Conservation (phyloP, 1,140 invertebrate species). For the Dendrolimus kikuchii region DNA sequence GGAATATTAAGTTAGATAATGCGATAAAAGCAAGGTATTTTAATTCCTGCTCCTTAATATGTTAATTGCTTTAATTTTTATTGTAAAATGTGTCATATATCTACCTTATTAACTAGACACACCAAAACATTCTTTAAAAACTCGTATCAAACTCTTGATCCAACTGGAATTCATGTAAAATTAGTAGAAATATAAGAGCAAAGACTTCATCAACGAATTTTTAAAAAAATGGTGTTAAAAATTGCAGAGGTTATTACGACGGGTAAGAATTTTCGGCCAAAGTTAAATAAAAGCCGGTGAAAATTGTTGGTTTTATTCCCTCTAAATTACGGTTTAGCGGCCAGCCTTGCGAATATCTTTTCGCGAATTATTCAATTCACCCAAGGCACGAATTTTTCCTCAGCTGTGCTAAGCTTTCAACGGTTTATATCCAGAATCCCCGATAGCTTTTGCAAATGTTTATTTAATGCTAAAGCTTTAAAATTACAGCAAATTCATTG, state of each 20-base stretch:
- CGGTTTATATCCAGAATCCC: slow-evolving; percentile 16
- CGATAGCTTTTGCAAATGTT: slow-evolving; percentile 2
- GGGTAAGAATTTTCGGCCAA: slow-evolving; percentile 13
- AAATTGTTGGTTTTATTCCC: slow-evolving; percentile 22
- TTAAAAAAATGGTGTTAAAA: background rate
- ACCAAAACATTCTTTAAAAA: too few relatives aligned
- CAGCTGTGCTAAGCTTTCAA: slow-evolving; percentile 11
- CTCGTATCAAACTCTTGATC: too few relatives aligned
- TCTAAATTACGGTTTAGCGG: slow-evolving; percentile 22
- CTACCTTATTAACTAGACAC: too few relatives aligned
- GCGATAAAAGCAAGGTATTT: too few relatives aligned
- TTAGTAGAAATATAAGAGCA: too few relatives aligned
- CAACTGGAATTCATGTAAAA: too few relatives aligned
- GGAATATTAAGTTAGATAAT: too few relatives aligned
- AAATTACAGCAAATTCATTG: too few relatives aligned
- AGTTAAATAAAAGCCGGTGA: slow-evolving; percentile 18
- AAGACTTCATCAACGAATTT: background rate
- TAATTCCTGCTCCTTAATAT: too few relatives aligned
- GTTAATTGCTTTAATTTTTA: too few relatives aligned
- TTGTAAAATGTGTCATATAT: too few relatives aligned
- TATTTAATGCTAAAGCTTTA: slow-evolving; percentile 5
- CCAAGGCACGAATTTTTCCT: slow-evolving; percentile 13
- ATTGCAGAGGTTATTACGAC: background rate
- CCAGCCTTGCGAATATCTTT: slow-evolving; percentile 21
- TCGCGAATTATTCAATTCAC: slow-evolving; percentile 23